These are phyloP conservation scores for Protomyctophum bolini DNA, from an alignment of 2,113 vertebrate genomes.

Conservation along the genomic window DNA sequence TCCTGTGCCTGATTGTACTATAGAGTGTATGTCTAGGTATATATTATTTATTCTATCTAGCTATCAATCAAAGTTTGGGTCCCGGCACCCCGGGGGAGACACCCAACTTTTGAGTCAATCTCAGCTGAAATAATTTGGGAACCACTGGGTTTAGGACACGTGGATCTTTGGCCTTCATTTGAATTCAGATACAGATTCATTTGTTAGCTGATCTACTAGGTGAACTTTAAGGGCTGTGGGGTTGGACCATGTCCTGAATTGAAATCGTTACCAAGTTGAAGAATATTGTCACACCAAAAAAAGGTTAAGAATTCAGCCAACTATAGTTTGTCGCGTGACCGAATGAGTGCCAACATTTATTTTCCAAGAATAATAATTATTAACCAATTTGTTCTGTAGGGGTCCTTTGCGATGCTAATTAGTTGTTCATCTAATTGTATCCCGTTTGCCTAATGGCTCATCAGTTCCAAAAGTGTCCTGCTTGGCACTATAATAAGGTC, in stretches of 20 bases:
- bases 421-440: conserved; percentile 72
- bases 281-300: conserved; percentile 31
- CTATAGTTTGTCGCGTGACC: conserved; percentile 46
- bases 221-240: neutral
- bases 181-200: too few species aligned
- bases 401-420: conserved; percentile 68
- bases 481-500: conserved; percentile 74
- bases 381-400: conserved; percentile 59
- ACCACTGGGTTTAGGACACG: too few species aligned
- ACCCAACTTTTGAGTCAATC: too few species aligned
- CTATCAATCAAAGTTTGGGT: too few species aligned
- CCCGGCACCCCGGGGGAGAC: too few species aligned
- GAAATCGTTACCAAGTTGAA: conserved; percentile 45
- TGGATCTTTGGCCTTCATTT: too few species aligned
- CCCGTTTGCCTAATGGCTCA: conserved; percentile 73
- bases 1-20: too few species aligned
- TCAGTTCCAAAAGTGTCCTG: conserved; percentile 76
- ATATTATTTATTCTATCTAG: too few species aligned
- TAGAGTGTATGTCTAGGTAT: too few species aligned
- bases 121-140: too few species aligned
- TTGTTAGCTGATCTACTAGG: too few species aligned
- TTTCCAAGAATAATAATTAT: conserved; percentile 67
- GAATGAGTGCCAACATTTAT: conserved; percentile 67
- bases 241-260: neutral
- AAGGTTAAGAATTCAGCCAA: conserved; percentile 26